phyloP scores from a whole-genome alignment of 1,140 invertebrate species.

The Tribolium madens region DNA sequence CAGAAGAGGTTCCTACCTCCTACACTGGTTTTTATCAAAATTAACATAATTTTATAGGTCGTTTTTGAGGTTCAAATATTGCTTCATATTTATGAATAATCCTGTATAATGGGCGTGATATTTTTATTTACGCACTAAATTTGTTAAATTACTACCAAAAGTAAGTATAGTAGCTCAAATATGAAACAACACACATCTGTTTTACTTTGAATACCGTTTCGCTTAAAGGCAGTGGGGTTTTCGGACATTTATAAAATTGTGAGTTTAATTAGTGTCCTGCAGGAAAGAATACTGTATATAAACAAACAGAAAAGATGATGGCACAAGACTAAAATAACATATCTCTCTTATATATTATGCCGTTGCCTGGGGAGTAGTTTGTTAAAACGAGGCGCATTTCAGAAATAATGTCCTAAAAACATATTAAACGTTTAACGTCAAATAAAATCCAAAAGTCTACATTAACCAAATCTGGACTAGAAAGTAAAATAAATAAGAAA shows the following conservation, averaged over 20 bases:
- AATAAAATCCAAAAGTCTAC: slow-evolving; percentile 15
- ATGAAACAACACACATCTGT: not conserved
- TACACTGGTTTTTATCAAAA: too few relatives aligned
- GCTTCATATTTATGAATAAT: too few relatives aligned
- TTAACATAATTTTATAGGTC: too few relatives aligned
- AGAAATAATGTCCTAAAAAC: slow-evolving; percentile 29
- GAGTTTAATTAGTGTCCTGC: slow-evolving; percentile 3
- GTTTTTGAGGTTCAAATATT: too few relatives aligned
- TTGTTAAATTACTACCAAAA: too few relatives aligned
- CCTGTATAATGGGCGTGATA: too few relatives aligned
- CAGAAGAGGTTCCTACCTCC: too few relatives aligned
- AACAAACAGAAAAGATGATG: slow-evolving; percentile 20
- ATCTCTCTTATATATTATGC: slow-evolving; percentile 5
- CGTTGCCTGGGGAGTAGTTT: slow-evolving; percentile 19
- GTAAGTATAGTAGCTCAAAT: too few relatives aligned
- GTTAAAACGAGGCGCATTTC: slow-evolving; percentile 9
- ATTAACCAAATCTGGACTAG: slow-evolving; percentile 5
- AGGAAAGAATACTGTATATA: slow-evolving; percentile 1
- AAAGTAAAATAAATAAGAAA: not conserved
- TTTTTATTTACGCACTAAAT: too few relatives aligned
- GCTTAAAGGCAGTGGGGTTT: not conserved
- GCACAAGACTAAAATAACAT: slow-evolving; percentile 21
- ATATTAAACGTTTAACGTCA: slow-evolving; percentile 20
- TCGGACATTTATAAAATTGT: not conserved
- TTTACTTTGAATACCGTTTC: not conserved